Percentiles rank a stretch among this genome's conserved stretches.
Conservation (phyloP, 2,797 vertebrate species). For the Cryptoprocta ferox region DNA sequence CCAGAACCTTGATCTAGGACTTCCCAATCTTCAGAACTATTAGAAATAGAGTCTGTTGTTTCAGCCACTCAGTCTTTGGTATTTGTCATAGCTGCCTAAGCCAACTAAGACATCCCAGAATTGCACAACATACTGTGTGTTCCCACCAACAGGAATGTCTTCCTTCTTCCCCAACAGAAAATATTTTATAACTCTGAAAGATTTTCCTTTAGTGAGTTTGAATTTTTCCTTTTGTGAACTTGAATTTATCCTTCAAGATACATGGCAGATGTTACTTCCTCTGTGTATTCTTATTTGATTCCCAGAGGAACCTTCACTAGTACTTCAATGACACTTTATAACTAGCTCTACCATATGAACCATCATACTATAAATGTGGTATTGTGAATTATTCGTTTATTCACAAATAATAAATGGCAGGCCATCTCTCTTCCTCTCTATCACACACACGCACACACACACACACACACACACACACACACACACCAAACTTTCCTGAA, state of each 20-base stretch:
- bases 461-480: background rate
- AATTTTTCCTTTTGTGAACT: background rate
- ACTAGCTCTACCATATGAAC: background rate
- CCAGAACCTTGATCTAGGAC: background rate
- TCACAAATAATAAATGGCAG: background rate
- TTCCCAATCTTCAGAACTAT: background rate
- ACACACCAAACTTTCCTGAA: background rate
- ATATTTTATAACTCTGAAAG: background rate
- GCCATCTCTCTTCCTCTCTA: too few relatives aligned
- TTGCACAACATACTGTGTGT: fast-evolving
- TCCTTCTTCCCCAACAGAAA: background rate
- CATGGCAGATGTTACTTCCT: background rate
- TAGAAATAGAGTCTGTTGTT: background rate
- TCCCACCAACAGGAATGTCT: too few relatives aligned
- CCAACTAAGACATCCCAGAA: background rate
- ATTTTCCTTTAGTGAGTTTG: background rate
- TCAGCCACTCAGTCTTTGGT: background rate
- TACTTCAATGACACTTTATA: background rate
- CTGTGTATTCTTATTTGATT: background rate
- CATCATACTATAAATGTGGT: background rate
- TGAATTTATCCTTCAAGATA: background rate
- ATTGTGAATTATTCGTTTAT: background rate
- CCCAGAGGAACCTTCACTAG: background rate
- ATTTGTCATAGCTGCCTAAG: background rate
- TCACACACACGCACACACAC: background rate